phyloP scores from a whole-genome alignment of 2,113 vertebrate genomes.

The Callipepla squamata region DNA sequence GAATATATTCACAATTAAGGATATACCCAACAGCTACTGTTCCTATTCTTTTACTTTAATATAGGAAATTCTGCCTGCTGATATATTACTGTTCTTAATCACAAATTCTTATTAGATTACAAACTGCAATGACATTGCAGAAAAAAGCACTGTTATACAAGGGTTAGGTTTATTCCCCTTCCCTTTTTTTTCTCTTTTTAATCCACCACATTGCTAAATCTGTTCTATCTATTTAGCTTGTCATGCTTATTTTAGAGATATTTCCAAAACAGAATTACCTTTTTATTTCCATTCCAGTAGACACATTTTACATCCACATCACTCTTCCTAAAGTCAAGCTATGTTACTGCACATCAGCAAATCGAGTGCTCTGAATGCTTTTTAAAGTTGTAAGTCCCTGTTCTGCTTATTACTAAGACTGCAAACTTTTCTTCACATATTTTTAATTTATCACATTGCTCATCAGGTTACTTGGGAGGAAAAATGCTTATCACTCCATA shows the following conservation, averaged over 20 bases:
- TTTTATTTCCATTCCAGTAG: neutral
- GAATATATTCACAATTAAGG: neutral
- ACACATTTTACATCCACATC: neutral
- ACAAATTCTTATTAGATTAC: neutral
- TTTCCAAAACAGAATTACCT: neutral
- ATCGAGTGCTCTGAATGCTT: neutral
- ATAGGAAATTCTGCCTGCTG: neutral
- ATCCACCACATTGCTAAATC: neutral
- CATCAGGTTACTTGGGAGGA: neutral
- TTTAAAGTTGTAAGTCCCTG: neutral
- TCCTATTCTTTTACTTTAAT: neutral
- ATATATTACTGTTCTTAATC: neutral
- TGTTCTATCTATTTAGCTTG: neutral
- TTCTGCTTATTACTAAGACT: neutral
- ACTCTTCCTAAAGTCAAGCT: neutral
- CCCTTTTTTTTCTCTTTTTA: neutral
- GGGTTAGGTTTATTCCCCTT: neutral
- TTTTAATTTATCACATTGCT: neutral
- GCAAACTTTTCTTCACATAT: neutral
- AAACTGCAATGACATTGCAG: neutral
- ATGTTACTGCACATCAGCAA: neutral
- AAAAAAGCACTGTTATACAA: neutral
- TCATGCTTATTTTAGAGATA: neutral
- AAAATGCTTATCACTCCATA: neutral
- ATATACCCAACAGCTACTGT: neutral